Base-by-base conservation (phyloP, 2,888 invertebrate genomes). In the Pandemis corylana region DNA sequence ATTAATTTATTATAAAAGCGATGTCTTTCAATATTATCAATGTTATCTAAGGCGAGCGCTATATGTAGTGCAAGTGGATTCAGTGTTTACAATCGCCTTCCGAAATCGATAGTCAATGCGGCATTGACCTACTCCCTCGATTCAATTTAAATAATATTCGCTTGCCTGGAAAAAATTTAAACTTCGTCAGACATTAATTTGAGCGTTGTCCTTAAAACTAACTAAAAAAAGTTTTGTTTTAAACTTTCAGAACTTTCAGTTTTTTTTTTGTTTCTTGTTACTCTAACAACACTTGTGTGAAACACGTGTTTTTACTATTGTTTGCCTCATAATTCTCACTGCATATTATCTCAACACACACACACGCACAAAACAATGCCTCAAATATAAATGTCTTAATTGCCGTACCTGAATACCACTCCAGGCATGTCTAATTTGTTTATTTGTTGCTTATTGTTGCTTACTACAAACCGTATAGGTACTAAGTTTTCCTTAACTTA, bases 91-190 rank as follows among this genome's bases (percentile, higher is more conserved):
- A 79, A 83, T 84, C 78, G 80, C 80, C 80, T 81, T 84, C 84
- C 82, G 77, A 88, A 87, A 85, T 87, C 84, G 84, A 88, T 87
- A 86, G 82, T 79, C 82, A 72, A 81, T 79, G 66, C 80, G 85
- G 82, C 90, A 89, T 89, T 91, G 90, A 90, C 90, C 89, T 80
- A 89, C 83, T 88, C 79, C 80, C 78, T 79, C 76, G 77, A 81
- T 81, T 80, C 78, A 82, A 82, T 86, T 83, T 81, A 80, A 82
- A 82, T 80, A 80, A 78, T 81, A 80, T 81, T 78, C 42, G 69
- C 68, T 42, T 61, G 69, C 65, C 65, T 69, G 36, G 42, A 61
- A 61, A 64, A 42, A 28, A 42, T 51, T 51, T 49, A 61, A 7
- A 20, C 28, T 13, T 69, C 12, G 41, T 66, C 65, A n/a, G 44